Percentiles rank a stretch among this genome's conserved stretches.
These are phyloP conservation scores for Cantharis rustica DNA, from an alignment of 2,888 invertebrate species.

Conservation along the genomic window DNA sequence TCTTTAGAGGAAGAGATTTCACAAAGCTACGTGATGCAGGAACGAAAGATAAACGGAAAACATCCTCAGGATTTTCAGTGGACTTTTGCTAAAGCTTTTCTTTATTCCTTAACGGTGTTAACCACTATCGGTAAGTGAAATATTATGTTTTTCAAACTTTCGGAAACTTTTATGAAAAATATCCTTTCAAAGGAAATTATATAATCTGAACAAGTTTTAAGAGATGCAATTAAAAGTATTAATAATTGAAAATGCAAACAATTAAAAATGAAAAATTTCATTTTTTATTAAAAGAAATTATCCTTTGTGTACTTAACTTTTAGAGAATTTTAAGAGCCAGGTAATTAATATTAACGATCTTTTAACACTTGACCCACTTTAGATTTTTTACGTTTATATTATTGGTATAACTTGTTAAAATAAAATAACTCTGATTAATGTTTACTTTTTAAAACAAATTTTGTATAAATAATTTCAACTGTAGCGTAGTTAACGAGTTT, in stretches of 20 bases:
- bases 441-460: not conserved
- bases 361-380: not conserved
- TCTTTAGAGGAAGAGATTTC: conserved; percentile 77
- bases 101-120: conserved; percentile 92
- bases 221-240: not conserved
- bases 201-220: not conserved
- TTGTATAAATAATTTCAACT: not conserved
- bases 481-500: not conserved
- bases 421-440: not conserved
- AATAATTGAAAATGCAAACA: not conserved
- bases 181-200: not conserved
- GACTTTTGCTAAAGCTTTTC: conserved; percentile 89
- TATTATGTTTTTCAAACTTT: not conserved
- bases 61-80: conserved; percentile 69
- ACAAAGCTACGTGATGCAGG: conserved; percentile 48
- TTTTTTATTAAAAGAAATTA: not conserved
- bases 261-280: not conserved
- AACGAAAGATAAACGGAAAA: conserved; percentile 47
- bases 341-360: not conserved
- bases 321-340: not conserved
- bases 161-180: not conserved
- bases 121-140: conserved; percentile 83
- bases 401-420: not conserved
- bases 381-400: not conserved
- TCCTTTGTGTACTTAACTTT: not conserved